These are phyloP conservation scores for Trinorchestia longiramus DNA, from an alignment of 1,140 invertebrate genomes.

Conservation along the genomic window DNA sequence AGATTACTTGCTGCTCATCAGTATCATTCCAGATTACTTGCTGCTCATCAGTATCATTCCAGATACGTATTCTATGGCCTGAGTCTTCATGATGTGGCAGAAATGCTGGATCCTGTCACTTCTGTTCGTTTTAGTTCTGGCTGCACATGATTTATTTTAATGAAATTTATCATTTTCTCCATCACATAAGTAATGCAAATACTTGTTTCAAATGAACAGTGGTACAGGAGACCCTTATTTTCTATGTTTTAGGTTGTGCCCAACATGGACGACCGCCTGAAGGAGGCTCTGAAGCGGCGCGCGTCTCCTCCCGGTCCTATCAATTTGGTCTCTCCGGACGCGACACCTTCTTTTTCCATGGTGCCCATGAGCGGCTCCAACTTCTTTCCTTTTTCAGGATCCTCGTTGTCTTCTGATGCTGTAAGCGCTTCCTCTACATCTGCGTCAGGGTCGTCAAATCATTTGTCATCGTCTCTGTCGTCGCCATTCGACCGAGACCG, in stretches of 20 bases:
- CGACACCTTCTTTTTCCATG: constrained; percentile 26
- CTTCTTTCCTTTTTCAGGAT: neutral
- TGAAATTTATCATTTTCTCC: neutral
- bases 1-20: no score
- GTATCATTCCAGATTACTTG: no score
- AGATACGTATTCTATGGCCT: no score
- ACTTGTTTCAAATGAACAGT: neutral
- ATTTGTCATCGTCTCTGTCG: neutral
- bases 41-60: no score
- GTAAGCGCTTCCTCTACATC: neutral
- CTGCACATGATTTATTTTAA: neutral
- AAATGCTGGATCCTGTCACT: no score
- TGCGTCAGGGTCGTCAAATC: neutral
- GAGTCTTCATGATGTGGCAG: no score
- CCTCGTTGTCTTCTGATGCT: neutral
- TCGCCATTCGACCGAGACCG: constrained; percentile 29
- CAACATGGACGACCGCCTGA: constrained; percentile 57
- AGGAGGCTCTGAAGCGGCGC: constrained; percentile 45
- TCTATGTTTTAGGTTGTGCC: constrained; percentile 59
- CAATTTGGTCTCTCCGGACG: neutral
- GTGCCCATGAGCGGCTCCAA: constrained; percentile 23
- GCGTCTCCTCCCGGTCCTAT: neutral
- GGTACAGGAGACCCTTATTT: neutral
- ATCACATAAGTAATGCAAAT: neutral
- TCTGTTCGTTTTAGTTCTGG: no score